Conservation (phyloP, 1,140 invertebrate species). For the Drosophila teissieri region DNA sequence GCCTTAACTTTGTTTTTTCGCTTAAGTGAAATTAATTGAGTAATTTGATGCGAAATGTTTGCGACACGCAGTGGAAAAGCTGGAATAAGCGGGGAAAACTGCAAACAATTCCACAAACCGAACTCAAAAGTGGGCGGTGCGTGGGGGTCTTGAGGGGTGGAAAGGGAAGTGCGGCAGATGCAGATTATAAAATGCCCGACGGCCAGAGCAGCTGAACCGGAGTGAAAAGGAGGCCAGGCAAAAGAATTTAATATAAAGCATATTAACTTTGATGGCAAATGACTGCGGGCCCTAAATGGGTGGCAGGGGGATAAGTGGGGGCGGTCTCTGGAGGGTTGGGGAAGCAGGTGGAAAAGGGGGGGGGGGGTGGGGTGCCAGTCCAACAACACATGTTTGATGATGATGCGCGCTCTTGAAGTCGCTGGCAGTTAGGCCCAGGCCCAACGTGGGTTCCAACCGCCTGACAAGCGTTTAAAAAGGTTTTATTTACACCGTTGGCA, state of each 20-base stretch:
- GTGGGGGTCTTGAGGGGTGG: background rate
- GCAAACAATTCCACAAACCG: constrained; percentile 41
- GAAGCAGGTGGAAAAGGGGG: background rate
- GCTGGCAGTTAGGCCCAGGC: constrained; percentile 50
- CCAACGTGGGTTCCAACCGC: constrained; percentile 51
- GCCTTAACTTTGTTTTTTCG: constrained; percentile 43
- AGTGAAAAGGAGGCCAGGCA: constrained; percentile 50
- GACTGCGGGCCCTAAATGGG: constrained; percentile 49
- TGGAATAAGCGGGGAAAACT: constrained; percentile 5
- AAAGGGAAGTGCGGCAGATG: constrained; percentile 66
- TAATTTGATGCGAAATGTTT: constrained; percentile 70
- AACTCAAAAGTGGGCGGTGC: constrained; percentile 5
- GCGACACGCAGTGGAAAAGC: constrained; percentile 41
- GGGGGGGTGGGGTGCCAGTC: background rate
- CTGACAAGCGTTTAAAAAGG: constrained; percentile 82
- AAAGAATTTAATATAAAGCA: constrained; percentile 80
- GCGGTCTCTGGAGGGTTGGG: background rate
- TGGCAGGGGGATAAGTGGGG: constrained; percentile 4
- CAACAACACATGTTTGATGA: constrained; percentile 76
- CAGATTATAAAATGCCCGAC: constrained; percentile 63
- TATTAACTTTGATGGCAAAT: constrained; percentile 81
- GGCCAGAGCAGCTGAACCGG: constrained; percentile 41
- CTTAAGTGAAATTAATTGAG: constrained; percentile 78
- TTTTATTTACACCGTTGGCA: constrained; percentile 81
- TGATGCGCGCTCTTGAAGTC: constrained; percentile 76